Evolutionary conservation across 2,797 vertebrate species (phyloP), one percentile per base, ranked within the genome.

Genomic region (Carduelis carduelis): DNA sequence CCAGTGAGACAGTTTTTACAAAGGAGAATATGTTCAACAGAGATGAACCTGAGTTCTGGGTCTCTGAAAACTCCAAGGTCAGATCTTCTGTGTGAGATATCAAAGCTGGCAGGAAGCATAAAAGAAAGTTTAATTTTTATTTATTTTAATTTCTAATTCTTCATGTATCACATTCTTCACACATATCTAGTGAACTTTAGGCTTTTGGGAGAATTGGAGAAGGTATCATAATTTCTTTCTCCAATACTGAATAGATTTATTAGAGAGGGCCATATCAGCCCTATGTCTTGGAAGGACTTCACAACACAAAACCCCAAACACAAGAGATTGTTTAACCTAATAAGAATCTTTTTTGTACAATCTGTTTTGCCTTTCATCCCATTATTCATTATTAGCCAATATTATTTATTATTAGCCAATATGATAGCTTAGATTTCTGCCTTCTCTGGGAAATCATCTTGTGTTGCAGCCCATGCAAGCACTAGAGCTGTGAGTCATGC

Each of bases 241-340:
- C 32, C 60, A 46, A 4, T 56, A 9, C 23, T 76, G 23, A 79
- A 60, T 30, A 59, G 5, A 28, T 19, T 11, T 26, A 14, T 64
- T 37, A 52, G 37, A 71, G 37, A 28, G 9, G 14, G 2, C 6
- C 0, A 0, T 44, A 49, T 57, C 7, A 28, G 11, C 1, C 14
- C 27, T 12, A 21, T 27, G 8, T 43, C 18, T 52, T 82, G 5
- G 14, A 89, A 79, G 4, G 28, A 27, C 21, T 71, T 89, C 46
- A 30, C 12, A 64, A 27, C 18, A 61, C 16, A 49, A 82, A 83
- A 71, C 24, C 18, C 7, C 52, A 63, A 52, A 43, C 11, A 28
- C 5, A 37, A 64, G 5, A 28, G 11, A 44, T 23, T 23, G 8
- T 53, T 89, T 75, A 34, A 55, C 20, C 53, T 56, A 64, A 7